These are phyloP conservation scores for Myripristis jacobus DNA, from an alignment of 2,797 vertebrate species.

Conservation along the genomic window DNA sequence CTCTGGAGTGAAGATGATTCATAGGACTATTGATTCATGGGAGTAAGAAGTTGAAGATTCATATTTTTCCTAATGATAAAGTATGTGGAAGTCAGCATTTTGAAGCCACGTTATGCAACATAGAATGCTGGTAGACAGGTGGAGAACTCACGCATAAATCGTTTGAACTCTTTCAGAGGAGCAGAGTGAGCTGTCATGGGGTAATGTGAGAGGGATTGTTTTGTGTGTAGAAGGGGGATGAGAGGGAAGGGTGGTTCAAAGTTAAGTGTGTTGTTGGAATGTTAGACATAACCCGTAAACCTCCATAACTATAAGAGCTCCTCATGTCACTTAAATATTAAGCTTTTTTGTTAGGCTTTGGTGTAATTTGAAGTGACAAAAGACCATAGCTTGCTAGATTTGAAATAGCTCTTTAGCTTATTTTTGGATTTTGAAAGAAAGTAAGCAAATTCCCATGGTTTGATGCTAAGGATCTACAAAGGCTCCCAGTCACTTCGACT, in stretches of 20 bases:
- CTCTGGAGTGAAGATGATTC: conserved; percentile 34
- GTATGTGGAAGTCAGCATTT: conserved; percentile 7
- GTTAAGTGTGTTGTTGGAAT: not conserved
- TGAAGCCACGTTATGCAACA: not conserved
- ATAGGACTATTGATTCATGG: conserved; percentile 1
- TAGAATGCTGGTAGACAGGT: not conserved
- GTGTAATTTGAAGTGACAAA: not conserved
- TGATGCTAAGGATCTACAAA: not conserved
- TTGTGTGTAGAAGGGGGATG: not conserved
- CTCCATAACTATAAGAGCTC: not conserved
- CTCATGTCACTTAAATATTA: not conserved
- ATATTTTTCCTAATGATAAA: not conserved
- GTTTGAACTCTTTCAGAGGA: not conserved
- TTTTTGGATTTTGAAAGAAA: not conserved
- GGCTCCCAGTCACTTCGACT: not conserved
- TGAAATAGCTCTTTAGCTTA: not conserved
- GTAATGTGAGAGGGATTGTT: not conserved
- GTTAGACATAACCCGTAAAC: not conserved
- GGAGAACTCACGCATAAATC: not conserved
- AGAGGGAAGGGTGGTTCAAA: not conserved
- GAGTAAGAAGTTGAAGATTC: conserved; percentile 2
- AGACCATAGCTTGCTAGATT: not conserved
- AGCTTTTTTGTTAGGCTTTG: not conserved
- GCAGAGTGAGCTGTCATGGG: not conserved
- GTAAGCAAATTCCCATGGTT: too few relatives aligned